These are phyloP conservation scores for Metopia argyrocephala DNA, from an alignment of 2,888 invertebrate genomes.

Conservation along the genomic window DNA sequence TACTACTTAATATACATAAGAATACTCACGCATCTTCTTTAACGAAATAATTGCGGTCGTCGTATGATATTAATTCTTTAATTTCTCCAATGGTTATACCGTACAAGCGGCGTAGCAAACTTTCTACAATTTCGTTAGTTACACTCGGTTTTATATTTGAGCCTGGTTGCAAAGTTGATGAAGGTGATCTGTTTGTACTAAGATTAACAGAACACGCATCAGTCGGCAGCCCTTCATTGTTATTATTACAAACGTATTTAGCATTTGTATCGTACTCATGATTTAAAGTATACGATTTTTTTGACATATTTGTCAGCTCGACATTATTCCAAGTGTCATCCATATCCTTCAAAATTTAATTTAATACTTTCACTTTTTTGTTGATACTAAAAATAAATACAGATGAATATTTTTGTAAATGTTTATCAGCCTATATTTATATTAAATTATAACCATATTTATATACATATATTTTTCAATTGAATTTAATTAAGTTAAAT, in stretches of 20 bases:
- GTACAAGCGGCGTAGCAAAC: slow-evolving; percentile 75
- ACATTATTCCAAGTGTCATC: slow-evolving; percentile 75
- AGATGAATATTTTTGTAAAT: slow-evolving; percentile 20
- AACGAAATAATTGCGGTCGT: slow-evolving; percentile 77
- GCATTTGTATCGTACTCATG: slow-evolving; percentile 70
- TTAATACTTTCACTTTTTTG: neutral
- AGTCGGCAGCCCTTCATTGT: slow-evolving; percentile 10
- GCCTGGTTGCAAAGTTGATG: slow-evolving; percentile 72
- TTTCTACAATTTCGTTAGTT: slow-evolving; percentile 71
- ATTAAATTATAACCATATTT: slow-evolving; percentile 23
- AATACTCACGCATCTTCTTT: slow-evolving; percentile 76
- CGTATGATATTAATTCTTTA: slow-evolving; percentile 77
- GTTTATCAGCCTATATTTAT: slow-evolving; percentile 13
- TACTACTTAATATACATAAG: neutral
- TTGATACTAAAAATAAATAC: slow-evolving; percentile 38
- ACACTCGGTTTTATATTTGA: slow-evolving; percentile 76
- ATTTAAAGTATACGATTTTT: slow-evolving; percentile 76
- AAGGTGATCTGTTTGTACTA: slow-evolving; percentile 6
- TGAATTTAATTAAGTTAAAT: slow-evolving; percentile 34
- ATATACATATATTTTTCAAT: slow-evolving; percentile 34
- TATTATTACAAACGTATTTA: slow-evolving; percentile 50
- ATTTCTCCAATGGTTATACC: slow-evolving; percentile 76
- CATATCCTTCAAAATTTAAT: slow-evolving; percentile 65
- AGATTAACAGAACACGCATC: neutral
- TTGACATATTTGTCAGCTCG: slow-evolving; percentile 73